Percentiles rank a stretch among this genome's conserved stretches.
Conservation (phyloP, 2,113 vertebrate species). For the Panthera leo region DNA sequence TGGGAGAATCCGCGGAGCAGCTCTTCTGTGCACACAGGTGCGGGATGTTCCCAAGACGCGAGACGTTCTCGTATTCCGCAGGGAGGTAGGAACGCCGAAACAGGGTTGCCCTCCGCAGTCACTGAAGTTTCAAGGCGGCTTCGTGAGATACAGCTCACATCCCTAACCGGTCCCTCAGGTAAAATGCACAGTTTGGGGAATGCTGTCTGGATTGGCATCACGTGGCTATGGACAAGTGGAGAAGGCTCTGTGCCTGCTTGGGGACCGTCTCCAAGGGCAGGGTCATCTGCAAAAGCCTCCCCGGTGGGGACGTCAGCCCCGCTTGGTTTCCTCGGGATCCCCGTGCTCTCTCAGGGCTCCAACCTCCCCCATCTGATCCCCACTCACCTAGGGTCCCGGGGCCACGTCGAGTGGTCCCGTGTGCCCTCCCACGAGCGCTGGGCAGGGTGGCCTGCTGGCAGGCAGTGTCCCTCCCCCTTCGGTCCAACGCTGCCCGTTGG, state of each 20-base stretch:
- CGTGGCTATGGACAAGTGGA: rapidly evolving
- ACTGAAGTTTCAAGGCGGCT: rapidly evolving
- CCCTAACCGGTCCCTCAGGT: rapidly evolving
- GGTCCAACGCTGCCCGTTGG: neutral
- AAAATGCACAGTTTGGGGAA: rapidly evolving
- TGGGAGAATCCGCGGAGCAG: rapidly evolving
- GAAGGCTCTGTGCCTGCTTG: neutral
- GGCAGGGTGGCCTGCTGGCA: neutral
- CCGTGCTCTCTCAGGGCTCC: neutral
- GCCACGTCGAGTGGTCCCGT: rapidly evolving
- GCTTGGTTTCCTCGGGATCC: rapidly evolving
- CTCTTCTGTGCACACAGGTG: neutral
- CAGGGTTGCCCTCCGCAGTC: rapidly evolving
- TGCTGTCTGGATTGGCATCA: rapidly evolving
- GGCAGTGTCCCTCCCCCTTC: neutral
- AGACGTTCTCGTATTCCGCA: neutral
- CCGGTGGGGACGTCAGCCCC: rapidly evolving
- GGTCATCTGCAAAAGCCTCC: too few relatives aligned
- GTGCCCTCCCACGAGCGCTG: rapidly evolving
- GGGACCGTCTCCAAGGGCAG: neutral
- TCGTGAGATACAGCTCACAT: rapidly evolving
- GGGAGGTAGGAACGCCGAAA: neutral
- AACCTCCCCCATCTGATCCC: neutral
- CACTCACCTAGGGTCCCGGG: neutral
- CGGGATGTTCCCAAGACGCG: neutral